Evolutionary conservation across 1,140 invertebrate genomes (phyloP).

Genomic region (Drosophila melanica): DNA sequence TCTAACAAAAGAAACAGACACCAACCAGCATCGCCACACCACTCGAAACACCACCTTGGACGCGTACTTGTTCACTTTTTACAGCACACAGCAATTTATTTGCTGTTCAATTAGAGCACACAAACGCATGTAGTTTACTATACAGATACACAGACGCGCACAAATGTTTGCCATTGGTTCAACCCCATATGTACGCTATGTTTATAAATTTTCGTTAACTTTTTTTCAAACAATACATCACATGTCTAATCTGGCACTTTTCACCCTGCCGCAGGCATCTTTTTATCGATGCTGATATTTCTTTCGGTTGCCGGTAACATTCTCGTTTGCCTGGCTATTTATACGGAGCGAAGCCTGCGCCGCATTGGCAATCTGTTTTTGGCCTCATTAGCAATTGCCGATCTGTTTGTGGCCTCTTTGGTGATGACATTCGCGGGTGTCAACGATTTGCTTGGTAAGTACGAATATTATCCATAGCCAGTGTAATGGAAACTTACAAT

Average conservation of each 20-base stretch:
- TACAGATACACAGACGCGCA: slow-evolving; percentile 21
- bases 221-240: slow-evolving; percentile 30
- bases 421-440: slow-evolving; percentile 97
- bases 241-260: slow-evolving; percentile 50
- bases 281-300: slow-evolving; percentile 95
- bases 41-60: slow-evolving; percentile 2
- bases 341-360: slow-evolving; percentile 95
- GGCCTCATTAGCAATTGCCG: slow-evolving; percentile 97
- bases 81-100: slow-evolving; percentile 52
- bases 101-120: slow-evolving; percentile 28
- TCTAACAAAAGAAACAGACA: slow-evolving; percentile 49
- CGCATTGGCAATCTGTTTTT: slow-evolving; percentile 97
- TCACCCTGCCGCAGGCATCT: slow-evolving; percentile 87
- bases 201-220: slow-evolving; percentile 53
- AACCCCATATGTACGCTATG: slow-evolving; percentile 66
- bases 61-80: slow-evolving; percentile 16
- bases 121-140: slow-evolving; percentile 62
- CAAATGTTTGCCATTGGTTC: slow-evolving; percentile 32
- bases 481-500: slow-evolving; percentile 69
- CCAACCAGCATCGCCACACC: slow-evolving; percentile 18
- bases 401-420: slow-evolving; percentile 96
- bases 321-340: slow-evolving; percentile 97
- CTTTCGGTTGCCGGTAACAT: slow-evolving; percentile 97
- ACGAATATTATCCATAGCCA: slow-evolving; percentile 18
- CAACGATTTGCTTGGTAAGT: slow-evolving; percentile 90